phyloP scores from a whole-genome alignment of 1,140 invertebrate genomes.

The Lerema accius region DNA sequence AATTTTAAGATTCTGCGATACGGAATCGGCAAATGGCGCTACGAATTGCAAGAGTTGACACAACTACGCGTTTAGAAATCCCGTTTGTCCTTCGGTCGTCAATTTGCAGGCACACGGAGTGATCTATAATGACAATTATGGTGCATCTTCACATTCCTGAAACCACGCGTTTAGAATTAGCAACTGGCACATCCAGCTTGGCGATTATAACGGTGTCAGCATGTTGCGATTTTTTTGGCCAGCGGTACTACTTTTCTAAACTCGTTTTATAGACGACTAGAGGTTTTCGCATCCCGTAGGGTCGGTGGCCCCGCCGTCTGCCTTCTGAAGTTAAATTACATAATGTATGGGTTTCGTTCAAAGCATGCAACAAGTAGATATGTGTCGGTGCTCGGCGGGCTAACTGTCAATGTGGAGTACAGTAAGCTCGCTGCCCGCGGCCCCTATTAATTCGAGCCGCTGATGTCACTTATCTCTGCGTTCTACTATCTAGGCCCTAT shows the following conservation, averaged over 20 bases:
- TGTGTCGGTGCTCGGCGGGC: conserved; percentile 81
- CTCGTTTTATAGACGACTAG: conserved; percentile 82
- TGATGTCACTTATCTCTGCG: conserved; percentile 81
- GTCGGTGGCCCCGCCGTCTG: conserved; percentile 76
- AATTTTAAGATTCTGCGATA: conserved; percentile 78
- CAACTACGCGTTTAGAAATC: conserved; percentile 82
- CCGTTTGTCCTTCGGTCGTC: conserved; percentile 69
- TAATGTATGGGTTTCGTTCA: conserved; percentile 81
- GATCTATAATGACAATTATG: conserved; percentile 72
- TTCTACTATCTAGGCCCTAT: conserved; percentile 81
- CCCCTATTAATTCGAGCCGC: conserved; percentile 81
- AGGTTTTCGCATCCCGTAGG: conserved; percentile 82
- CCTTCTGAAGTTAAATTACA: conserved; percentile 82
- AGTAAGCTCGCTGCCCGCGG: conserved; percentile 80
- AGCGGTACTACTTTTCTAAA: conserved; percentile 83
- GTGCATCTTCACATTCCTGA: conserved; percentile 75
- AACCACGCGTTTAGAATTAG: conserved; percentile 72
- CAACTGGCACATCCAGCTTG: conserved; percentile 82
- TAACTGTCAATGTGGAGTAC: conserved; percentile 83
- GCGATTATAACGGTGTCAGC: conserved; percentile 83
- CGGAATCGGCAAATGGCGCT: conserved; percentile 82
- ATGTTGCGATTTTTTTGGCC: conserved; percentile 83
- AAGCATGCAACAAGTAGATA: conserved; percentile 83
- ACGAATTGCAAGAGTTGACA: conserved; percentile 81
- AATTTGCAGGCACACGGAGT: conserved; percentile 73